These are phyloP conservation scores for Trypoxylus dichotomus DNA, from an alignment of 1,140 invertebrate species.

Conservation along the genomic window DNA sequence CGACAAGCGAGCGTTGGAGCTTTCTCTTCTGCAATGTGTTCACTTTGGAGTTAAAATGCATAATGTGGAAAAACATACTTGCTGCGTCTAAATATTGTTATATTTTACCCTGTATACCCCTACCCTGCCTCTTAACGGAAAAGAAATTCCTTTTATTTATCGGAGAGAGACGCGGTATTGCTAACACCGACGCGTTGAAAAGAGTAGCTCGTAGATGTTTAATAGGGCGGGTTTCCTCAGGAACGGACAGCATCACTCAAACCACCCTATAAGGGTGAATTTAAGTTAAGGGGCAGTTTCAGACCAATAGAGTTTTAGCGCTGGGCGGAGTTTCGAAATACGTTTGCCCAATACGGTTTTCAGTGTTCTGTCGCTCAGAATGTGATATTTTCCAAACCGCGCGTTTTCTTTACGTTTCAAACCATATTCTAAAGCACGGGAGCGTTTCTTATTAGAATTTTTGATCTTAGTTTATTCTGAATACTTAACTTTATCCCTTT, in stretches of 20 bases:
- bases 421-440: conserved; percentile 38
- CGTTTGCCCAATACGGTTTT: conserved; percentile 55
- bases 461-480: conserved; percentile 19
- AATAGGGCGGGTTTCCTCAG: conserved; percentile 32
- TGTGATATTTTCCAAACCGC: conserved; percentile 37
- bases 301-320: conserved; percentile 51
- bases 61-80: conserved; percentile 52
- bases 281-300: conserved; percentile 51
- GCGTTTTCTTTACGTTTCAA: conserved; percentile 28
- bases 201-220: conserved; percentile 16
- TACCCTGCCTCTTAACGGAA: conserved; percentile 31
- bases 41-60: conserved; percentile 41
- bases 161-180: conserved; percentile 37
- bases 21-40: conserved; percentile 34
- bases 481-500: neutral
- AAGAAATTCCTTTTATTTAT: conserved; percentile 28
- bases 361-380: conserved; percentile 48
- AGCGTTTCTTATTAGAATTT: conserved; percentile 33
- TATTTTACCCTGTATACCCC: conserved; percentile 44
- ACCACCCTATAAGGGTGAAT: conserved; percentile 53
- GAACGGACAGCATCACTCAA: conserved; percentile 43
- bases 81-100: conserved; percentile 52
- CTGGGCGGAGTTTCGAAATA: conserved; percentile 51
- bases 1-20: neutral
- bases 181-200: conserved; percentile 5